Evolutionary conservation across 2,797 vertebrate genomes (phyloP), one percentile per base, ranked within the genome.

Genomic region (Pipistrellus pygmaeus): DNA sequence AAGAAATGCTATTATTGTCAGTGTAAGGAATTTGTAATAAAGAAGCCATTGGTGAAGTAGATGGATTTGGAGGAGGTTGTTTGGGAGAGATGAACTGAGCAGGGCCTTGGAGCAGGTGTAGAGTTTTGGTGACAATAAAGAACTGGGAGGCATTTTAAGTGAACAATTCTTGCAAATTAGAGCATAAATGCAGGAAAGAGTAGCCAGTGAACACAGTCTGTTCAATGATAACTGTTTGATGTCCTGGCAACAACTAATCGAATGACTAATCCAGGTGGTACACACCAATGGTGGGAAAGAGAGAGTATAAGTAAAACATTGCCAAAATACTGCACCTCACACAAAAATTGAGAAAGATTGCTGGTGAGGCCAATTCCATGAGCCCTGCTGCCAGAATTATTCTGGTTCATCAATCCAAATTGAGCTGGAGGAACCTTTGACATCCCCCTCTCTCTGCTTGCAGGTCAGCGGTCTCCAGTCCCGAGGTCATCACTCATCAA

Each of bases 351-450:
- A 95, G 81, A 85, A 85, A 95, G 92, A 97, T 46, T 93, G 90
- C 95, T 91, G 20, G 38, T 64, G 77, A 93, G 73, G 88, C 89
- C 51, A 71, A 46, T 94, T 91, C 32, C 86, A 87, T 85, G 82
- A 77, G 80, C 92, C 77, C 83, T 95, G 94, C 77, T 96, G 96
- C 44, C 95, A 38, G 93, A 92, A 91, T 97, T 96, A 95, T 95
- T 96, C 95, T 62, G 69, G 95, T 92, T 96, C 95, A 96, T 69
- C 94, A 85, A 21, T 81, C 89, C 88, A 93, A 46, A 95, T 46
- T 80, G 94, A 90, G 85, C 88, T 68, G 75, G 53, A 94, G 71
- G 80, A 85, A 72, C 71, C 83, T 95, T 80, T 95, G 93, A 94
- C 91, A 81, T 27, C 48, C 27, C 38, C 51, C 46, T 76, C 46